A percentile compares a stretch with the other conserved stretches of the same genome.
Evolutionary conservation across 2,113 vertebrate species (phyloP).

Genomic region (Neogale vison): DNA sequence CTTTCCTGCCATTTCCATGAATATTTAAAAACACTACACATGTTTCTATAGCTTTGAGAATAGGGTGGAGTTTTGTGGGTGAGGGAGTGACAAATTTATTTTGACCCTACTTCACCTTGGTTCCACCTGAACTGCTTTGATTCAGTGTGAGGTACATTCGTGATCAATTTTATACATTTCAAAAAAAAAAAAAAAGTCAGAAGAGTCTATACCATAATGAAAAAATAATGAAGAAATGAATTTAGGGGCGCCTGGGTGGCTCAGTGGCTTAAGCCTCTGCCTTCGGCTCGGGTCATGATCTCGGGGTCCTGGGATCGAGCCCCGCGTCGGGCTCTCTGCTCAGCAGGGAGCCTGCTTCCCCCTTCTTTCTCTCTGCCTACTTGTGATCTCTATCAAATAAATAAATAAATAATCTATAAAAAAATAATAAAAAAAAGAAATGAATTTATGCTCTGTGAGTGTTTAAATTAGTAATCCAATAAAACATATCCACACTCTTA

Average conservation of each 20-base stretch:
- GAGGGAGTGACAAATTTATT: neutral
- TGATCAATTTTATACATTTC: neutral
- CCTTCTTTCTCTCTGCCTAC: too few relatives aligned
- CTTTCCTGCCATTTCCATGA: neutral
- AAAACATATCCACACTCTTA: neutral
- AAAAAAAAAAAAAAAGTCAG: neutral
- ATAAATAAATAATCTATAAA: too few relatives aligned
- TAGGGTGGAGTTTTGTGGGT: neutral
- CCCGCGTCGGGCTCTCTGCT: too few relatives aligned
- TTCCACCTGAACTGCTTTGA: neutral
- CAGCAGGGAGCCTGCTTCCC: too few relatives aligned
- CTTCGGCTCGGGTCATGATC: too few relatives aligned
- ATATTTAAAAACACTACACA: neutral
- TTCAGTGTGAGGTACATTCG: neutral
- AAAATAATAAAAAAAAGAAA: conserved; percentile 16
- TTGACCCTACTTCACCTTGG: neutral
- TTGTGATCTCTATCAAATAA: too few relatives aligned
- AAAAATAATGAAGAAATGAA: neutral
- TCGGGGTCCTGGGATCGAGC: too few relatives aligned
- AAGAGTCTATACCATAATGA: neutral
- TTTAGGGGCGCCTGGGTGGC: too few relatives aligned
- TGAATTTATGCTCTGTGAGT: neutral
- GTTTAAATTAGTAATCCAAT: conserved; percentile 13
- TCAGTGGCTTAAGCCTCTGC: too few relatives aligned
- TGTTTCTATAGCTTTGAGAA: neutral